These are phyloP conservation scores for Armadillidium nasatum DNA, from an alignment of 1,140 invertebrate genomes.

Conservation along the genomic window DNA sequence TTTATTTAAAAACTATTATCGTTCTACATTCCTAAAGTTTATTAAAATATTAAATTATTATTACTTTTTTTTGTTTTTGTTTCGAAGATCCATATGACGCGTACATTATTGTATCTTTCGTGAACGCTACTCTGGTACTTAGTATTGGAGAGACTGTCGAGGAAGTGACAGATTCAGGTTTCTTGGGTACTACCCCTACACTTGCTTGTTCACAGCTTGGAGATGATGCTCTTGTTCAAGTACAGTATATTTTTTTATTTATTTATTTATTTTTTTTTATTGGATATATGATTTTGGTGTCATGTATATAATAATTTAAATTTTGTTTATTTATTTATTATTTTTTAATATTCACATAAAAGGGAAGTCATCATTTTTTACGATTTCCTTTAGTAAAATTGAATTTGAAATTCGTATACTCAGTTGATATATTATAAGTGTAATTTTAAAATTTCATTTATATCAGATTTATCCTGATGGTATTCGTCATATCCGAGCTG, in stretches of 20 bases:
- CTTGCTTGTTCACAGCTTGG: conserved; percentile 93
- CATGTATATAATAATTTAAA: no score
- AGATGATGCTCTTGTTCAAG: conserved; percentile 95
- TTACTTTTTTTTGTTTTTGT: neutral
- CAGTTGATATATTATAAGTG: no score
- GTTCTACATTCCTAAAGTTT: no score
- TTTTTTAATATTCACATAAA: no score
- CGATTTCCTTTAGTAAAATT: no score
- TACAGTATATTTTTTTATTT: conserved; percentile 55
- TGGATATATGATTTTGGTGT: no score
- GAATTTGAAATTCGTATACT: no score
- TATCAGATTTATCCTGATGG: conserved; percentile 90
- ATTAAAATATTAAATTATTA: no score
- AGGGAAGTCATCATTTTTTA: no score
- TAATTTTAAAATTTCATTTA: conserved; percentile 31
- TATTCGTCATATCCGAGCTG: conserved; percentile 94
- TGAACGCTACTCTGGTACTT: conserved; percentile 97
- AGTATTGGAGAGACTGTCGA: conserved; percentile 99
- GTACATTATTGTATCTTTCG: conserved; percentile 99
- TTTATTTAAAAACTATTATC: no score
- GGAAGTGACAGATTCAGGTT: conserved; percentile 97
- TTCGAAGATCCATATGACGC: conserved; percentile 70
- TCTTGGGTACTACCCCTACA: conserved; percentile 96
- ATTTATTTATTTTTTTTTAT: no score
- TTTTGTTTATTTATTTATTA: no score